Conservation (phyloP, 2,113 vertebrate genomes). For the Microcebus tavaratra region DNA sequence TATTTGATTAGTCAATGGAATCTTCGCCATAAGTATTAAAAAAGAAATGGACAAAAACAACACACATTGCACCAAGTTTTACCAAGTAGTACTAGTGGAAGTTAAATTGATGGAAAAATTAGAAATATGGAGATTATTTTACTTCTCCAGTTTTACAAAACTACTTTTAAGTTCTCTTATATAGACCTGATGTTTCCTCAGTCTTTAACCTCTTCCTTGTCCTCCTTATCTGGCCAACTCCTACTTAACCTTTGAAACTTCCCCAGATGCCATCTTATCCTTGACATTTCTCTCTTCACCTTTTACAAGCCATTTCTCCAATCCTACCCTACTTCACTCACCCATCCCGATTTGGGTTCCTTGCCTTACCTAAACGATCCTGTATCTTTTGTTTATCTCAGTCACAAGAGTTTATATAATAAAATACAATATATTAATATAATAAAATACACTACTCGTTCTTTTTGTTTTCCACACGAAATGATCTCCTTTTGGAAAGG, state of each 20-base stretch:
- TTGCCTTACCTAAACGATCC: background rate
- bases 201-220: background rate
- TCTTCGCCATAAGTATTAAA: background rate
- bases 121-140: too few relatives aligned
- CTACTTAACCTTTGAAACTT: background rate
- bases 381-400: background rate
- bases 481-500: background rate
- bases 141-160: background rate
- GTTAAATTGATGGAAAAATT: background rate
- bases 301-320: background rate
- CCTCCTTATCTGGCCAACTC: background rate
- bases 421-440: background rate
- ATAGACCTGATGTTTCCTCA: background rate
- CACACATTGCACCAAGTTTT: rapidly evolving
- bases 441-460: background rate
- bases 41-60: background rate
- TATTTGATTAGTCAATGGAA: background rate
- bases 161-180: background rate
- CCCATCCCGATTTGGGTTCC: background rate
- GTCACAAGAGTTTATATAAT: background rate
- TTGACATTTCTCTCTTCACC: background rate
- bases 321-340: rapidly evolving
- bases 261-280: background rate
- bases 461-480: background rate
- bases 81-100: background rate